A percentile compares a stretch with the other conserved stretches of the same genome.
phyloP scores from a whole-genome alignment of 2,888 invertebrate species.

The Homarus gammarus region DNA sequence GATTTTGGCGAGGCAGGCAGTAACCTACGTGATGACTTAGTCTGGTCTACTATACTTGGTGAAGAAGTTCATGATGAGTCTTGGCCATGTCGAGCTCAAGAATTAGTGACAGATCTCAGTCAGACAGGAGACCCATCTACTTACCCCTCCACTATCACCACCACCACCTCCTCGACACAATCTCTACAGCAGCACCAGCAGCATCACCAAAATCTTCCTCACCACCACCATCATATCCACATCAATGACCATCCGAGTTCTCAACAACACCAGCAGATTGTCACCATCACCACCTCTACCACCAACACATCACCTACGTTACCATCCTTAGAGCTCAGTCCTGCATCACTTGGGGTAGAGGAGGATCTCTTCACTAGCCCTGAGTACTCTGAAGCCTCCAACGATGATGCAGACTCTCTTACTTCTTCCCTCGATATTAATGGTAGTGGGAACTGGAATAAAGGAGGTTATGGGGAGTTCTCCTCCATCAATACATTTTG shows the following conservation, averaged over 20 bases:
- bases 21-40: slow-evolving; percentile 67
- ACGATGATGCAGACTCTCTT: slow-evolving; percentile 72
- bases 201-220: not conserved
- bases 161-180: slow-evolving; percentile 19
- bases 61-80: slow-evolving; percentile 66
- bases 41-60: slow-evolving; percentile 69
- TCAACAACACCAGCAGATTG: slow-evolving; percentile 57
- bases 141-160: slow-evolving; percentile 66
- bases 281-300: slow-evolving; percentile 55
- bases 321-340: slow-evolving; percentile 74
- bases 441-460: slow-evolving; percentile 44
- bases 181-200: slow-evolving; percentile 19
- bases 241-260: slow-evolving; percentile 8
- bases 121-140: slow-evolving; percentile 75
- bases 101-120: slow-evolving; percentile 72
- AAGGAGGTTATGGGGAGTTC: slow-evolving; percentile 57
- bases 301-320: slow-evolving; percentile 47
- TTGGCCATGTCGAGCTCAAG: slow-evolving; percentile 73
- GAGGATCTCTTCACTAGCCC: slow-evolving; percentile 75
- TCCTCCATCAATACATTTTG: slow-evolving; percentile 71
- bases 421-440: slow-evolving; percentile 68
- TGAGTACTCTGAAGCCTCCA: slow-evolving; percentile 75
- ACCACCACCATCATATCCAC: slow-evolving; percentile 19
- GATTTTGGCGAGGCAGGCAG: slow-evolving; percentile 38
- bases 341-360: slow-evolving; percentile 73